Percentiles rank a stretch among this genome's conserved stretches.
These are phyloP conservation scores for Hyperoplus immaculatus DNA, from an alignment of 2,797 vertebrate genomes.

Conservation along the genomic window DNA sequence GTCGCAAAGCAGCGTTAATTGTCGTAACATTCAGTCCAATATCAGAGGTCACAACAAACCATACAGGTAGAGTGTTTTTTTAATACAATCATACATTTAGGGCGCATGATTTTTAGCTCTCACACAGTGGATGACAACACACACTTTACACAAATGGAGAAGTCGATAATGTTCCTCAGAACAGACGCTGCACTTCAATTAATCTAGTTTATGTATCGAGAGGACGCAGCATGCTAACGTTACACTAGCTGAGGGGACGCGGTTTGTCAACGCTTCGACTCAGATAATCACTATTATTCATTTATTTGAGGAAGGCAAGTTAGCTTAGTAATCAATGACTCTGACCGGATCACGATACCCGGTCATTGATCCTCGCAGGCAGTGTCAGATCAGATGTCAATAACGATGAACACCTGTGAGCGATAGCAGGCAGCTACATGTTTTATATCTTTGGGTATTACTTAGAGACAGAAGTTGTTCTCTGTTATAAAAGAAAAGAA, in stretches of 20 bases:
- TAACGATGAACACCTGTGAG: background rate
- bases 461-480: background rate
- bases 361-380: background rate
- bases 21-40: conserved; percentile 45
- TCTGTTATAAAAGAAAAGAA: background rate
- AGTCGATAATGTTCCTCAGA: fast-evolving
- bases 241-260: conserved; percentile 24
- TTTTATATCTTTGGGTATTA: background rate
- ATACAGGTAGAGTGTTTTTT: conserved; percentile 54
- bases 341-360: background rate
- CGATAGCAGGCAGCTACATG: background rate
- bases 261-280: background rate
- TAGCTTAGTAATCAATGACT: background rate
- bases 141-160: fast-evolving
- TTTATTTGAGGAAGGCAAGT: background rate
- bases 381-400: background rate
- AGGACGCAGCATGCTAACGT: background rate
- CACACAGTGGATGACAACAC: fast-evolving
- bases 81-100: fast-evolving
- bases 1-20: conserved; percentile 26
- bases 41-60: conserved; percentile 81
- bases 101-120: fast-evolving
- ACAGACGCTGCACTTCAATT: background rate
- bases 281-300: background rate
- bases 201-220: no score